Percentiles rank a stretch among this genome's conserved stretches.
phyloP scores from a whole-genome alignment of 2,888 invertebrate genomes.

The Lepidocyrtinus sp. region DNA sequence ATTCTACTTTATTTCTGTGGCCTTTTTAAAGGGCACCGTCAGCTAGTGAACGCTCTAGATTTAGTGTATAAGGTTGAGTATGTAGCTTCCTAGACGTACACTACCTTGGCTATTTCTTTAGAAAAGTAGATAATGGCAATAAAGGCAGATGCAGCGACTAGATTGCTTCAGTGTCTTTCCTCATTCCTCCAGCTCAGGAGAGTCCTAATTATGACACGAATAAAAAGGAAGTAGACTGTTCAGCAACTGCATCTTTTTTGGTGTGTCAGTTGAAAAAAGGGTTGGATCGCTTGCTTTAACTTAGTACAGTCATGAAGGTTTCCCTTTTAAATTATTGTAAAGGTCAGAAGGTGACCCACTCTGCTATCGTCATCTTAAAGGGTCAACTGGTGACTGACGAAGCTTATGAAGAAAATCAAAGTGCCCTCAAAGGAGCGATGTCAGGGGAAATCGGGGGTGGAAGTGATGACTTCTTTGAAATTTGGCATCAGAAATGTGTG shows the following conservation, averaged over 20 bases:
- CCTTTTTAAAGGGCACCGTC: conserved; percentile 54
- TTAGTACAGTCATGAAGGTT: conserved; percentile 39
- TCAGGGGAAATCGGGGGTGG: conserved; percentile 4
- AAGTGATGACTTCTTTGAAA: conserved; percentile 24
- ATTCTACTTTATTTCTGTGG: no score
- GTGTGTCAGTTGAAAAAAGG: neutral
- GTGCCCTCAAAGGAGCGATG: neutral
- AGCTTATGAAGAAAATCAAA: conserved; percentile 33
- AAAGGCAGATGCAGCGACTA: conserved; percentile 20
- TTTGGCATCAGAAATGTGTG: conserved; percentile 15
- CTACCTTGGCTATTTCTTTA: conserved; percentile 24
- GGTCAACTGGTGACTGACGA: conserved; percentile 42
- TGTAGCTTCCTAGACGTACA: no score
- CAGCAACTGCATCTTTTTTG: neutral
- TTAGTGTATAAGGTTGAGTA: no score
- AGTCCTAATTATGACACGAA: conserved; percentile 14
- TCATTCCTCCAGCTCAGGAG: conserved; percentile 36
- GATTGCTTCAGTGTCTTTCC: conserved; percentile 34
- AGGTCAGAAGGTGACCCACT: conserved; percentile 52
- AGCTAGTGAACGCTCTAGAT: no score
- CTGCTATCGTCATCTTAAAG: conserved; percentile 48
- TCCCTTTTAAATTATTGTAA: conserved; percentile 43
- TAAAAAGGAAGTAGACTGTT: neutral
- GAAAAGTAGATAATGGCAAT: neutral
- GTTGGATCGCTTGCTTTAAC: neutral